Percentiles rank a stretch among this genome's conserved stretches.
These are phyloP conservation scores for Lerema accius DNA, from an alignment of 1,140 invertebrate species.

Conservation along the genomic window DNA sequence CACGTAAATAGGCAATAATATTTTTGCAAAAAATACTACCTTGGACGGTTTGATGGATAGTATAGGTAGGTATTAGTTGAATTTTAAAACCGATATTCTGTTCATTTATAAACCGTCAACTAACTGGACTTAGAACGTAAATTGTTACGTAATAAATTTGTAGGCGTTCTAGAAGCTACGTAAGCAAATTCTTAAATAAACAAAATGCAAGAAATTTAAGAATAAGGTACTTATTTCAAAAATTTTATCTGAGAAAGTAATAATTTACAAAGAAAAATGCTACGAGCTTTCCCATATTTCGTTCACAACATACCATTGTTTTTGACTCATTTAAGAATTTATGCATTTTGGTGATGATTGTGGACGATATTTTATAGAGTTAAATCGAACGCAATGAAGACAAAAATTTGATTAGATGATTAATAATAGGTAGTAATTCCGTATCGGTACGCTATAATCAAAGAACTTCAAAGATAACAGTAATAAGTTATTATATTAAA, in stretches of 20 bases:
- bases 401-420: background rate
- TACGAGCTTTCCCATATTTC: background rate
- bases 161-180: background rate
- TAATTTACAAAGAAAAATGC: background rate
- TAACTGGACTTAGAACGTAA: constrained; percentile 32
- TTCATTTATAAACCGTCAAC: constrained; percentile 38
- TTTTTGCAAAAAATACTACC: constrained; percentile 69
- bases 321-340: background rate
- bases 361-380: background rate
- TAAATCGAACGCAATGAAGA: background rate
- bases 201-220: too few species aligned
- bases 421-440: background rate
- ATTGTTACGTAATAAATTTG: constrained; percentile 11
- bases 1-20: constrained; percentile 35
- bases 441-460: constrained; percentile 3
- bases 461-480: constrained; percentile 15
- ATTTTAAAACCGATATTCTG: background rate
- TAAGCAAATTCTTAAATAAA: too few species aligned
- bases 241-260: background rate
- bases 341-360: background rate
- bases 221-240: too few species aligned
- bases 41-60: constrained; percentile 62
- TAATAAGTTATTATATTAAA: constrained; percentile 7
- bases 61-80: constrained; percentile 15
- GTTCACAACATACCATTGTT: background rate